phyloP scores from a whole-genome alignment of 1,140 invertebrate genomes.

The Megalonaias nervosa region DNA sequence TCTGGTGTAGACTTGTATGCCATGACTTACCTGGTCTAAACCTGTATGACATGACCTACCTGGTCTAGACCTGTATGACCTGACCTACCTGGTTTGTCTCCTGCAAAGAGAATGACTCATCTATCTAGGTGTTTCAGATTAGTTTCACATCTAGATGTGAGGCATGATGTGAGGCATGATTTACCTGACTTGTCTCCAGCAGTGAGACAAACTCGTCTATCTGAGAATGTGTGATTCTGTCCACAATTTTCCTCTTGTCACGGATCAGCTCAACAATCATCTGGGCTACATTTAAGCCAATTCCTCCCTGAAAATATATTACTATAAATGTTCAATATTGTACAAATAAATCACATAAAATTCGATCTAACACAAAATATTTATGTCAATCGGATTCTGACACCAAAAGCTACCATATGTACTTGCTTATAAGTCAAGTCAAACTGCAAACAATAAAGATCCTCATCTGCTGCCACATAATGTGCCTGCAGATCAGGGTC shows the following conservation, averaged over 20 bases:
- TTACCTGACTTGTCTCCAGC: not conserved
- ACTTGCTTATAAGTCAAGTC: too few relatives aligned
- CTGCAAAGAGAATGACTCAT: not conserved
- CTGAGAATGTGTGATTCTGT: not conserved
- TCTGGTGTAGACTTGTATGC: conserved; percentile 41
- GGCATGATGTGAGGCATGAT: too few relatives aligned
- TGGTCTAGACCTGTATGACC: conserved; percentile 27
- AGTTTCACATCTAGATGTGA: conserved; percentile 57
- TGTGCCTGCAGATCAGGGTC: too few relatives aligned
- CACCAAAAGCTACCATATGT: not conserved
- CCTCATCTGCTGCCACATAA: too few relatives aligned
- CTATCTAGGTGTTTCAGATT: conserved; percentile 59
- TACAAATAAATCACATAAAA: too few relatives aligned
- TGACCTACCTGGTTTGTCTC: not conserved
- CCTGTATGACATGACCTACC: conserved; percentile 40
- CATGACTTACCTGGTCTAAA: not conserved
- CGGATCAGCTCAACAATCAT: conserved; percentile 71
- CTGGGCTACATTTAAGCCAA: conserved; percentile 70
- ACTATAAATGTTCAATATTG: too few relatives aligned
- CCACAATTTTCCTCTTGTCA: conserved; percentile 54
- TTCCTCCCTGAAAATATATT: conserved; percentile 59
- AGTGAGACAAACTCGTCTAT: conserved; percentile 2
- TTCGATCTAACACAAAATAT: too few relatives aligned
- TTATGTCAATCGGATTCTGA: not conserved
- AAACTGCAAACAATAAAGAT: too few relatives aligned